Base-by-base conservation (phyloP, 1,140 invertebrate genomes). In the Psix sp. region DNA sequence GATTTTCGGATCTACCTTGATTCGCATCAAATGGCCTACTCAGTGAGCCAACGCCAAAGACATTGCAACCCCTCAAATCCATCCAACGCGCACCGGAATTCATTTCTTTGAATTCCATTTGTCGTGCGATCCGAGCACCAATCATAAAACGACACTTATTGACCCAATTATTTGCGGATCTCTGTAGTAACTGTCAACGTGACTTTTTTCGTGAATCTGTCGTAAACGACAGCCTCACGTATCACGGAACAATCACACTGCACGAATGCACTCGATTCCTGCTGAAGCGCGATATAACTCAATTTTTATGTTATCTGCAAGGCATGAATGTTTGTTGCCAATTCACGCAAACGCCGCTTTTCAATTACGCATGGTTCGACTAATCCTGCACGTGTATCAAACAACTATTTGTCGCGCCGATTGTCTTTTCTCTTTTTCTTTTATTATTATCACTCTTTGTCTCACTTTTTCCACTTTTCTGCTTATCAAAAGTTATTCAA, bases 311-410 rank as follows among this genome's bases (percentile, higher is more conserved):
- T 36, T 65, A 59, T 38, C 56, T 24, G 65, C 46, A 45, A 68
- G 66, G 26, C 38, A 67, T 35, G 33, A 35, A 35, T 66, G 35
- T 7, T 60, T 51, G 71, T 76, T 18, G 59, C 59, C 62, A 56
- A 66, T 63, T 63, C 60, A 65, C 60, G 39, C 51, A 66, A 66
- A 67, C 31, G 63, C 63, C 63, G 63, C 52, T 67, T 57, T 57
- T 39, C 66, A 60, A 60, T 70, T 70, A 70, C 65, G 46, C 63
- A 57, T 42, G 35, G 63, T 67, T 49, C 63, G 45, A 56, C 43
- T 36, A n/a, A 57, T 31, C n/a, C 36, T 48, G 45, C 52, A 67
- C 63, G 63, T 66, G 62, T 66, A 66, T 20, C 51, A 43, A 65
- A 45, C 46, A 46, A 65, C 60, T 33, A 66, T 66, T 66, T 66